phyloP scores from a whole-genome alignment of 2,888 invertebrate species.

The Ditylenchus weischeri region DNA sequence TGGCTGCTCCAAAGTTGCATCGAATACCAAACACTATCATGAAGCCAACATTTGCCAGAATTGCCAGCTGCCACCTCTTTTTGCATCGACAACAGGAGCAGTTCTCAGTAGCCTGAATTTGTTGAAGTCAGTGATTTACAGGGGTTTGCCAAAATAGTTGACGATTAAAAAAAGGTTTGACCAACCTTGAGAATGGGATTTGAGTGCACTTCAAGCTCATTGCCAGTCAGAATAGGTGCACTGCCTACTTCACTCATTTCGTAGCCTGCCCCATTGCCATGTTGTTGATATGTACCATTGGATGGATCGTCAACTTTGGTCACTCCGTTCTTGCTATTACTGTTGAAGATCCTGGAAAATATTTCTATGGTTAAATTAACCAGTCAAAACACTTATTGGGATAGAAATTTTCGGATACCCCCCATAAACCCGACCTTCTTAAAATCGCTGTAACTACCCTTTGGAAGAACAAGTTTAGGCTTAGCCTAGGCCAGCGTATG shows the following conservation, averaged over 20 bases:
- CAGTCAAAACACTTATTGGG: too few species aligned
- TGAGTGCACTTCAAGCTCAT: constrained; percentile 41
- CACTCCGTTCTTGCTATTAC: constrained; percentile 10
- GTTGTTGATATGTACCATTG: not conserved
- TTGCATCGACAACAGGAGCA: constrained; percentile 22
- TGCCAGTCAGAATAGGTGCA: constrained; percentile 9
- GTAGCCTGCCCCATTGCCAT: constrained; percentile 14
- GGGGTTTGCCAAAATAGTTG: not conserved
- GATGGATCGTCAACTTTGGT: not conserved
- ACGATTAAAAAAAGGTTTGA: not conserved
- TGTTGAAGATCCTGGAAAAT: constrained; percentile 19
- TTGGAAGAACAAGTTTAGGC: too few species aligned
- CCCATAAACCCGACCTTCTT: too few species aligned
- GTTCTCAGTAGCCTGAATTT: constrained; percentile 18
- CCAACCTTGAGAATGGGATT: constrained; percentile 43
- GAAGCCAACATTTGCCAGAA: constrained; percentile 63
- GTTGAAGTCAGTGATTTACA: not conserved
- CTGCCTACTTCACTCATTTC: constrained; percentile 17
- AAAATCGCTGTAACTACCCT: too few species aligned
- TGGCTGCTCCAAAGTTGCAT: constrained; percentile 97
- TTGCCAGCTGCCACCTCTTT: constrained; percentile 60
- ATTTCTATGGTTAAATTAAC: too few species aligned
- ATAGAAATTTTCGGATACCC: too few species aligned
- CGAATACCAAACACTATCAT: constrained; percentile 77
- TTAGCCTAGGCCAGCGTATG: too few species aligned